Percentiles rank a stretch among this genome's conserved stretches.
Conservation (phyloP, 2,113 vertebrate genomes). For the Zosterops hypoxanthus region DNA sequence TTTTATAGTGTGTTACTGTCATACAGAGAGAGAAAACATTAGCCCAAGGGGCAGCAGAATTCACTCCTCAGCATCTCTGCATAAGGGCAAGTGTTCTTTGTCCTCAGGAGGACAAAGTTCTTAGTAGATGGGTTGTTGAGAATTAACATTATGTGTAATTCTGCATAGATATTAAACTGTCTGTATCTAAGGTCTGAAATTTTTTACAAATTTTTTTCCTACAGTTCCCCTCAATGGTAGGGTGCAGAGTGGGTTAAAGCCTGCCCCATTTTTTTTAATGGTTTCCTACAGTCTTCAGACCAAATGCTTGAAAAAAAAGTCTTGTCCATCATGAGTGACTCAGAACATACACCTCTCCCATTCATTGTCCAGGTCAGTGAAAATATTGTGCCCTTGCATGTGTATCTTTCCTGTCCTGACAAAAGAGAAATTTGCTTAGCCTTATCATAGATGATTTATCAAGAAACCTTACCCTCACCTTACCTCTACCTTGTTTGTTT, state of each 20-base stretch:
- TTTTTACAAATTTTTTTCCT: not conserved
- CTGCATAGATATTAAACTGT: not conserved
- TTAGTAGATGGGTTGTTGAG: not conserved
- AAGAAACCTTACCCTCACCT: not conserved
- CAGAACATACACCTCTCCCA: not conserved
- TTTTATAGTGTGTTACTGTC: not conserved
- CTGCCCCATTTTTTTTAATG: not conserved
- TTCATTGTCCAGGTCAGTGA: not conserved
- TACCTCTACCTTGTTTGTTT: constrained; percentile 13
- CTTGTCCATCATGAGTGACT: not conserved
- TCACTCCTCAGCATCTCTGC: not conserved
- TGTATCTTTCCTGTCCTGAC: not conserved
- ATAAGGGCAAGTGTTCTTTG: not conserved
- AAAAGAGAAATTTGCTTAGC: constrained; percentile 30
- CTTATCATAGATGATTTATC: constrained; percentile 19
- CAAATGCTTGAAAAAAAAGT: not conserved
- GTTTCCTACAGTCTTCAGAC: not conserved
- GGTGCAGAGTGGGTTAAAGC: not conserved
- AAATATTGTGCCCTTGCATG: not conserved
- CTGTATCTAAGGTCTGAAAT: not conserved
- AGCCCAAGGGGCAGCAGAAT: not conserved
- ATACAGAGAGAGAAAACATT: not conserved
- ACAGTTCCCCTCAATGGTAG: accelerated
- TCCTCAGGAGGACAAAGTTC: not conserved
- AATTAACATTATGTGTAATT: not conserved